Evolutionary conservation across 2,113 vertebrate species (phyloP).

Genomic region (Hippotragus niger): DNA sequence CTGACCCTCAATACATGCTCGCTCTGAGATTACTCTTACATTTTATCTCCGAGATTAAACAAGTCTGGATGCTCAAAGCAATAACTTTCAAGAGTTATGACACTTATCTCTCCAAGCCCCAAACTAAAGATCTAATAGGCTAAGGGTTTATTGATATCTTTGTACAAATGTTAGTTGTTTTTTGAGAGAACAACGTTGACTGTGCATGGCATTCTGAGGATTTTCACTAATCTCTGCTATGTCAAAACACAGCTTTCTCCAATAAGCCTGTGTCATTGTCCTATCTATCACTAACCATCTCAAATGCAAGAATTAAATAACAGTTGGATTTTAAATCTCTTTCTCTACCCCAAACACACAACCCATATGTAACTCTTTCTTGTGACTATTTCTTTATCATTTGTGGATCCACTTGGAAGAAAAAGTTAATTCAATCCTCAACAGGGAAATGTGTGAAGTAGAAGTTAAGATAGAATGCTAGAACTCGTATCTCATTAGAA

Average conservation of each 20-base stretch:
- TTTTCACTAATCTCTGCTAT: background rate
- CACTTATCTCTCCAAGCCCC: background rate
- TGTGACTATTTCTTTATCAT: background rate
- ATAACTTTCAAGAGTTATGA: background rate
- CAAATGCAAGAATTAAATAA: constrained; percentile 32
- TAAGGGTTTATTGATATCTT: constrained; percentile 26
- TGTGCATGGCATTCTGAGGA: background rate
- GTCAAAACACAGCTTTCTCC: background rate
- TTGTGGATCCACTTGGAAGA: background rate
- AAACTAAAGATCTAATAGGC: constrained; percentile 39
- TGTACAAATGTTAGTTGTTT: constrained; percentile 15
- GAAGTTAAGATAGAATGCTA: background rate
- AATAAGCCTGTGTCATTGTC: background rate
- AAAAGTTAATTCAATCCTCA: background rate
- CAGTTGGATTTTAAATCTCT: background rate
- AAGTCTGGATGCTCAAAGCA: constrained; percentile 35
- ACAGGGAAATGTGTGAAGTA: background rate
- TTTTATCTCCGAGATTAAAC: constrained; percentile 43
- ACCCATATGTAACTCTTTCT: background rate
- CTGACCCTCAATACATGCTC: background rate
- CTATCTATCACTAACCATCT: background rate
- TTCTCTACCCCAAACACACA: background rate
- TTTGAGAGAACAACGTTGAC: background rate
- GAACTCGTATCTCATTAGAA: background rate
- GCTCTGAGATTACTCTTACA: background rate